These are phyloP conservation scores for Micropoecilia bifurca DNA, from an alignment of 2,797 vertebrate genomes.

Conservation along the genomic window DNA sequence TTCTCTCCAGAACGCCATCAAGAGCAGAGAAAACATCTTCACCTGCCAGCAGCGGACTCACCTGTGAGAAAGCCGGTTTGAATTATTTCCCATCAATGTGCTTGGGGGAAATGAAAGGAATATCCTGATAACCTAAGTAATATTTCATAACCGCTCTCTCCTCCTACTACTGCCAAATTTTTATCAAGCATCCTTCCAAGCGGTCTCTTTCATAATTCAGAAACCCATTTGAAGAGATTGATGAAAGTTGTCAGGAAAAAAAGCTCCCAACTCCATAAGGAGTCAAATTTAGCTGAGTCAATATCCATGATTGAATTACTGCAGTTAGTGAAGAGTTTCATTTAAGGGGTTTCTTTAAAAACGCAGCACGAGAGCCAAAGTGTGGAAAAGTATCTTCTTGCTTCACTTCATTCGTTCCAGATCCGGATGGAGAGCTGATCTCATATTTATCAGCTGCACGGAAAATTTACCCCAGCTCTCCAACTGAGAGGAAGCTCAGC, in stretches of 20 bases:
- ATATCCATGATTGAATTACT: constrained; percentile 16
- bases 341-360: constrained; percentile 9
- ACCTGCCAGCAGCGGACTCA: constrained; percentile 50
- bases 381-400: neutral
- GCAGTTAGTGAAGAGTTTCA: constrained; percentile 27
- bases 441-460: neutral
- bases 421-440: neutral
- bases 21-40: constrained; percentile 87
- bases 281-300: constrained; percentile 16
- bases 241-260: constrained; percentile 7
- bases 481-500: neutral
- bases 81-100: neutral
- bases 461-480: neutral
- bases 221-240: constrained; percentile 20
- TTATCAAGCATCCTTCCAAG: constrained; percentile 21
- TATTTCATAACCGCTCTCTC: constrained; percentile 16
- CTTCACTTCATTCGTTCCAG: neutral
- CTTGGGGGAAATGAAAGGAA: constrained; percentile 11
- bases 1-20: constrained; percentile 86
- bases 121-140: constrained; percentile 23
- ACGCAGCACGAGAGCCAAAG: neutral
- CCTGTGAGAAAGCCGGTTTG: constrained; percentile 24
- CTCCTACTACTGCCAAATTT: neutral
- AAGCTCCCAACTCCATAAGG: constrained; percentile 7
- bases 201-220: constrained; percentile 4